These are phyloP conservation scores for Corydoras sp. DNA, from an alignment of 2,113 vertebrate species.

Conservation along the genomic window DNA sequence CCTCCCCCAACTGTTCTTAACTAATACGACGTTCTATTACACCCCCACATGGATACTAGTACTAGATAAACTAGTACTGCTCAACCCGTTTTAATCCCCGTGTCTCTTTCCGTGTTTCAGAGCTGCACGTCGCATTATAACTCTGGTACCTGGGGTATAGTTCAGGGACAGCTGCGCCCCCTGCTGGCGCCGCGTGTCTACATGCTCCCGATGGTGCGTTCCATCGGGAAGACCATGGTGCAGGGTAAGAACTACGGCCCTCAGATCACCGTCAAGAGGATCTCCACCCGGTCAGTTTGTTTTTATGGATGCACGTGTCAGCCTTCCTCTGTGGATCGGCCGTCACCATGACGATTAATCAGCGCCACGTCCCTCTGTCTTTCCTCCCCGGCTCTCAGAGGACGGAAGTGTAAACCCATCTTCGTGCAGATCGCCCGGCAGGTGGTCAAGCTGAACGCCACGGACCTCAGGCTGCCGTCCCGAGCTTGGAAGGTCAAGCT, in stretches of 20 bases:
- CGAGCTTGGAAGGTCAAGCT: slow-evolving; percentile 77
- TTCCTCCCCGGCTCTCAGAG: slow-evolving; percentile 47
- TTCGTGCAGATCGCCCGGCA: slow-evolving; percentile 75
- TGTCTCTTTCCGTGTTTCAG: slow-evolving; percentile 17
- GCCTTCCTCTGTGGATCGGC: too few relatives aligned
- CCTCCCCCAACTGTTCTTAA: too few relatives aligned
- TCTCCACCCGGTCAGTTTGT: slow-evolving; percentile 66
- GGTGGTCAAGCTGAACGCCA: slow-evolving; percentile 69
- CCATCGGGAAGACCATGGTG: slow-evolving; percentile 73
- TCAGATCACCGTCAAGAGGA: slow-evolving; percentile 74
- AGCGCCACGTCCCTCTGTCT: neutral
- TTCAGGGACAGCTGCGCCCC: slow-evolving; percentile 69
- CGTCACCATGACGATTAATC: too few relatives aligned
- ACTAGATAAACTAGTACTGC: too few relatives aligned
- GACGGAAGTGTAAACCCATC: slow-evolving; percentile 73
- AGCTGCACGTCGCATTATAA: slow-evolving; percentile 64
- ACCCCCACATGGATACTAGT: too few relatives aligned
- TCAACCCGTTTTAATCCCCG: too few relatives aligned
- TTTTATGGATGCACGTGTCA: neutral
- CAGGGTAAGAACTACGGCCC: slow-evolving; percentile 76
- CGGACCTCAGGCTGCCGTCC: slow-evolving; percentile 70
- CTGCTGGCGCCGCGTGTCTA: slow-evolving; percentile 73
- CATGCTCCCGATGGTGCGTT: slow-evolving; percentile 71
- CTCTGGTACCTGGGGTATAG: slow-evolving; percentile 67
- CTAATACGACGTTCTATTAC: too few relatives aligned